Evolutionary conservation across 2,797 vertebrate species (phyloP).

Genomic region (Cyprinodon diabolis): DNA sequence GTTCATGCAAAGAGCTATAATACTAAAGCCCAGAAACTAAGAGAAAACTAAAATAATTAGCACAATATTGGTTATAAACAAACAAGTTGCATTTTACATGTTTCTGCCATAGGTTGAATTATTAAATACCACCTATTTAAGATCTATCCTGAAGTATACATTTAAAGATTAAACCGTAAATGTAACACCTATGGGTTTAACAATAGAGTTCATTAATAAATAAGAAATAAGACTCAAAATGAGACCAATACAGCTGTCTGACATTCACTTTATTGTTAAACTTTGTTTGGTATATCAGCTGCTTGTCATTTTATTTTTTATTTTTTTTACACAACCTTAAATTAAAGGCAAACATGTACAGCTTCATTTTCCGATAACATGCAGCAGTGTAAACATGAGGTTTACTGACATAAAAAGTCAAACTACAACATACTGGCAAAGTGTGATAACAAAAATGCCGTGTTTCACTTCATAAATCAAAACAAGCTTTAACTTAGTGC

Average conservation of each 20-base stretch:
- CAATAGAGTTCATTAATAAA: neutral
- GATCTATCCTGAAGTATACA: neutral
- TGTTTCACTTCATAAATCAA: constrained; percentile 40
- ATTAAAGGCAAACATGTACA: constrained; percentile 74
- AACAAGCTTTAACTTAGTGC: constrained; percentile 36
- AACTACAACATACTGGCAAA: constrained; percentile 53
- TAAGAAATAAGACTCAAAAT: neutral
- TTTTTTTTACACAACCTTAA: constrained; percentile 62
- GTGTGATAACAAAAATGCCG: constrained; percentile 41
- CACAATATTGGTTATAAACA: too few species aligned
- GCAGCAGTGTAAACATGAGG: constrained; percentile 74
- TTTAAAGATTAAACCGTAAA: neutral
- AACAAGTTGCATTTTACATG: too few species aligned
- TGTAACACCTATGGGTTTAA: neutral
- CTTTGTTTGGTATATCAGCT: constrained; percentile 79
- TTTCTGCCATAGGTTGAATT: too few species aligned
- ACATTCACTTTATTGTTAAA: constrained; percentile 83
- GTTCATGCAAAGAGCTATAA: too few species aligned
- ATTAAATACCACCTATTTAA: neutral
- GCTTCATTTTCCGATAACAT: constrained; percentile 69
- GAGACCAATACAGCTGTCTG: constrained; percentile 39
- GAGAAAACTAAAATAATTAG: too few species aligned
- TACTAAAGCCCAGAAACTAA: too few species aligned
- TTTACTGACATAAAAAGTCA: constrained; percentile 63
- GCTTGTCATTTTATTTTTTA: constrained; percentile 45